Base-by-base conservation (phyloP, 1,140 invertebrate genomes). In the Drosophila seguyi region DNA sequence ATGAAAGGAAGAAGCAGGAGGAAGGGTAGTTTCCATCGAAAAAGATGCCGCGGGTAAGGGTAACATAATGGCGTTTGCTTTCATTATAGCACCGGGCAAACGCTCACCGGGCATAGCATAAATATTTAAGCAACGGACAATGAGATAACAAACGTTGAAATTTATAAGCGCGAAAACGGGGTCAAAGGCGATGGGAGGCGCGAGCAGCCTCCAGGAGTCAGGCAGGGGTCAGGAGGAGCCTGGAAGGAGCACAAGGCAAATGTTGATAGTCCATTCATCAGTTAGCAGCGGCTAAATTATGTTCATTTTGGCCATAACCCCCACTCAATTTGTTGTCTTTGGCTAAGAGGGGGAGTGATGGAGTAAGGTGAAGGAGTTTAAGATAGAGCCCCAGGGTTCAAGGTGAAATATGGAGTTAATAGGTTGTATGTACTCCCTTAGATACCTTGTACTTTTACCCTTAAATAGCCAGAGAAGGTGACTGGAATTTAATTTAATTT, bases 121-220 rank as follows among this genome's bases (percentile, higher is more conserved):
- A 90, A 88, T 88, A 88, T 88, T 88, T 90, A 90, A 88, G 62
- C 81, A 90, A 90, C 85, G 85, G 81, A 84, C 86, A 81, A 85
- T 81, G 77, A 83, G 85, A 75, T 84, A 88, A 88, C 85, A 84
- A 88, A 83, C 75, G 59, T 50, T 59, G 52, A 48, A 76, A 66
- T 66, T 67, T 75, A 67, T 86, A 87, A 61, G 57, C 56, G 67
- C 66, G 47, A 65, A 67, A 86, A 69, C 42, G 72, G 53, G 76
- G 62, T 79, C 72, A 83, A 83, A 79, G 72, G 13, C 34, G 10
- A 22, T 7, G 29, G 27, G 25, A 52, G 39, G 47, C 34, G 34
- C 34, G 39, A 36, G 18, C 36, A 36, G 18, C 36, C 31, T 16
- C 7, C 7, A 45, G 38, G 41, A 34, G 50, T 20, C 50, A 25